phyloP scores from a whole-genome alignment of 2,113 vertebrate species.

The Petaurus breviceps region DNA sequence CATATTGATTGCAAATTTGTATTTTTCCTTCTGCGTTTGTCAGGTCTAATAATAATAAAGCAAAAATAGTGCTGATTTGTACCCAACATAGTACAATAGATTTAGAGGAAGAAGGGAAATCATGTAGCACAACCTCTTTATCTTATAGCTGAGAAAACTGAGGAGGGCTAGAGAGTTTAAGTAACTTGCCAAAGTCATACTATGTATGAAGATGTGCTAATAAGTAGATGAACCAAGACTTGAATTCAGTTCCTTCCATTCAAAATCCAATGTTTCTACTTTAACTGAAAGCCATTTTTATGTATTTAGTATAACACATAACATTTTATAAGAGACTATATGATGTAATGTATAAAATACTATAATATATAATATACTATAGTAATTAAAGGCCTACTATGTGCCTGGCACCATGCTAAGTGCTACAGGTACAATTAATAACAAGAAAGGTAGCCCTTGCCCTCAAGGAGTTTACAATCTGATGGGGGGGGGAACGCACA shows the following conservation, averaged over 20 bases:
- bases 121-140: not conserved
- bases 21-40: not conserved
- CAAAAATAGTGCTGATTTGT: not conserved
- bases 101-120: not conserved
- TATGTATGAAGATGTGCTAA: not conserved
- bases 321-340: not conserved
- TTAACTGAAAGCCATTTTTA: not conserved
- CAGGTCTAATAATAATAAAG: not conserved
- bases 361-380: no score
- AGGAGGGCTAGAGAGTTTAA: not conserved
- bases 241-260: not conserved
- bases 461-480: not conserved
- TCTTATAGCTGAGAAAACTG: not conserved
- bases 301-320: not conserved
- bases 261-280: not conserved
- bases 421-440: not conserved
- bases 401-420: not conserved
- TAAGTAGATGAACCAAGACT: not conserved
- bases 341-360: not conserved
- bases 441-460: not conserved
- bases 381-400: not conserved
- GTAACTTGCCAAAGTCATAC: not conserved
- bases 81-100: not conserved
- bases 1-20: no score
- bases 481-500: not conserved